Conservation (phyloP, 2,797 vertebrate species). For the Pelobates cultripes region DNA sequence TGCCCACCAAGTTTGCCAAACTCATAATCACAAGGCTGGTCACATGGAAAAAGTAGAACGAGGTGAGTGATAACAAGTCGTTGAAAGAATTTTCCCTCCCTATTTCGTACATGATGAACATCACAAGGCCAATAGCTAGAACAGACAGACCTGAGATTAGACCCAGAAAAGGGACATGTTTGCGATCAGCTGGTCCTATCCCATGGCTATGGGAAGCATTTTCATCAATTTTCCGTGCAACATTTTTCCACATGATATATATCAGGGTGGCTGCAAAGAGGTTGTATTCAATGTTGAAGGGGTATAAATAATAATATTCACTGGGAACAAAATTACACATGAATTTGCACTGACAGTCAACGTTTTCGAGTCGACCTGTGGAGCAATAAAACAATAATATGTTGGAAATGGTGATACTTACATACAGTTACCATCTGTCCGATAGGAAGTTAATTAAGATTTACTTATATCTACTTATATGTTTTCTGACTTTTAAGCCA, state of each 20-base stretch:
- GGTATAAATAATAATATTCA: conserved; percentile 79
- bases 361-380: background rate
- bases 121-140: conserved; percentile 70
- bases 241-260: conserved; percentile 85
- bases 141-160: conserved; percentile 61
- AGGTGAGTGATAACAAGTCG: conserved; percentile 65
- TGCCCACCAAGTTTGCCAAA: conserved; percentile 63
- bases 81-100: background rate
- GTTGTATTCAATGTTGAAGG: conserved; percentile 84
- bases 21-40: conserved; percentile 72
- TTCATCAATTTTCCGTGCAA: conserved; percentile 69
- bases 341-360: conserved; percentile 68
- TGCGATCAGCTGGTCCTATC: conserved; percentile 59
- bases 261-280: conserved; percentile 82
- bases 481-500: too few species aligned
- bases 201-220: conserved; percentile 59
- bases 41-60: conserved; percentile 75
- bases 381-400: too few species aligned
- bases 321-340: conserved; percentile 68
- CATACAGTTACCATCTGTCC: too few species aligned
- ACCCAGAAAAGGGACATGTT: conserved; percentile 68
- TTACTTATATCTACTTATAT: too few species aligned
- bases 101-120: conserved; percentile 78
- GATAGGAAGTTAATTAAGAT: too few species aligned
- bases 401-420: too few species aligned